These are phyloP conservation scores for Cheilosia vernalis DNA, from an alignment of 2,888 invertebrate species.

Conservation along the genomic window DNA sequence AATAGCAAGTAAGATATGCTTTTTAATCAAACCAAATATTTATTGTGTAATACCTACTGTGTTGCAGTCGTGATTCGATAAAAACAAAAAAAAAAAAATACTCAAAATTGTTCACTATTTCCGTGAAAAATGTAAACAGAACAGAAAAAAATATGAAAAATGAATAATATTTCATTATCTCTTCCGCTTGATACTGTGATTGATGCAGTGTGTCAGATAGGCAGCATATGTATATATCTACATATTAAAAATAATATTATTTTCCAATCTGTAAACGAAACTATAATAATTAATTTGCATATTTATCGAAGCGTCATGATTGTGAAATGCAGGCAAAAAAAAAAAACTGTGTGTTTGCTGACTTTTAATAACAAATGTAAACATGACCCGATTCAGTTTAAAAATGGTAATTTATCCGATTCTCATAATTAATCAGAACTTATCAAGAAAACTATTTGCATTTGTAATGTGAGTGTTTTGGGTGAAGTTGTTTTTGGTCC, in stretches of 20 bases:
- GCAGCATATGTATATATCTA: not conserved
- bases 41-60: not conserved
- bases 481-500: conserved; percentile 22
- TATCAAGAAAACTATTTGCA: conserved; percentile 16
- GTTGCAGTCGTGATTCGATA: not conserved
- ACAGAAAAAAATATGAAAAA: conserved; percentile 13
- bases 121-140: conserved; percentile 24
- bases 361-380: conserved; percentile 27
- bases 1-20: conserved; percentile 33
- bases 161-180: conserved; percentile 57
- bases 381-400: not conserved
- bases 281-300: conserved; percentile 62
- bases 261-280: conserved; percentile 50
- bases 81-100: not conserved
- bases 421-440: not conserved
- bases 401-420: not conserved
- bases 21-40: conserved; percentile 45
- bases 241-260: conserved; percentile 40
- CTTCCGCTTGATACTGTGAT: conserved; percentile 36
- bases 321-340: conserved; percentile 2
- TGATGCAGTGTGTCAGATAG: conserved; percentile 22
- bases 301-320: conserved; percentile 40
- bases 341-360: conserved; percentile 6
- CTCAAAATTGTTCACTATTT: conserved; percentile 35
- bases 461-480: not conserved